phyloP scores from a whole-genome alignment of 2,888 invertebrate species.

The Callosobruchus maculatus region DNA sequence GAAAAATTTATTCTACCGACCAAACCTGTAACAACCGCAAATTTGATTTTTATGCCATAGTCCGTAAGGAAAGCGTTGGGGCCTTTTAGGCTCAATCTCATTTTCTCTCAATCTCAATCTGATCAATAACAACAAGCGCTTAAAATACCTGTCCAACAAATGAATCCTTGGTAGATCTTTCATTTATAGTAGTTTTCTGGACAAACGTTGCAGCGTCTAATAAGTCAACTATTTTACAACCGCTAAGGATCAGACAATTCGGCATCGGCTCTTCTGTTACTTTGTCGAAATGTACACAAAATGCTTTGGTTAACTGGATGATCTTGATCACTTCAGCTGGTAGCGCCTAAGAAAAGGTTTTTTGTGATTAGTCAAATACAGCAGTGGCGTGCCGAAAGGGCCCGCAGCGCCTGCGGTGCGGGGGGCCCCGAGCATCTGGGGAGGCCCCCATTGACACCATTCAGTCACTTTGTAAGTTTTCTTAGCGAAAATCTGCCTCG shows the following conservation, averaged over 20 bases:
- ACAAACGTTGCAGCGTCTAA: constrained; percentile 31
- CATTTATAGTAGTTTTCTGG: constrained; percentile 23
- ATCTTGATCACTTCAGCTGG: constrained; percentile 36
- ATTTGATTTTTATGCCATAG: no score
- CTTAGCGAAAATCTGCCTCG: no score
- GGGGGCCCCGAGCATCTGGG: no score
- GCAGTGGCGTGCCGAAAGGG: neutral
- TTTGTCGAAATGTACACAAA: constrained; percentile 41
- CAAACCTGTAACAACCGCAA: no score
- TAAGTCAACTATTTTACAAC: constrained; percentile 36
- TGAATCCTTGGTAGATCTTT: constrained; percentile 11
- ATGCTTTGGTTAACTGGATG: constrained; percentile 36
- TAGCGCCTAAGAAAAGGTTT: constrained; percentile 30
- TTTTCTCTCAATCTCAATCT: no score
- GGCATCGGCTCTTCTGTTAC: constrained; percentile 30
- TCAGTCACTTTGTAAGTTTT: no score
- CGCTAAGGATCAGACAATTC: constrained; percentile 26
- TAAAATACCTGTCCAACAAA: neutral
- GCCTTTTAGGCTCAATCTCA: no score
- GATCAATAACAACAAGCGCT: neutral
- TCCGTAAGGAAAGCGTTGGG: no score
- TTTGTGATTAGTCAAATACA: neutral
- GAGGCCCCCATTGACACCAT: no score
- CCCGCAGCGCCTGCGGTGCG: no score
- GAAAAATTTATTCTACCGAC: no score